phyloP scores from a whole-genome alignment of 2,797 vertebrate genomes.

The Cossypha polioptera region DNA sequence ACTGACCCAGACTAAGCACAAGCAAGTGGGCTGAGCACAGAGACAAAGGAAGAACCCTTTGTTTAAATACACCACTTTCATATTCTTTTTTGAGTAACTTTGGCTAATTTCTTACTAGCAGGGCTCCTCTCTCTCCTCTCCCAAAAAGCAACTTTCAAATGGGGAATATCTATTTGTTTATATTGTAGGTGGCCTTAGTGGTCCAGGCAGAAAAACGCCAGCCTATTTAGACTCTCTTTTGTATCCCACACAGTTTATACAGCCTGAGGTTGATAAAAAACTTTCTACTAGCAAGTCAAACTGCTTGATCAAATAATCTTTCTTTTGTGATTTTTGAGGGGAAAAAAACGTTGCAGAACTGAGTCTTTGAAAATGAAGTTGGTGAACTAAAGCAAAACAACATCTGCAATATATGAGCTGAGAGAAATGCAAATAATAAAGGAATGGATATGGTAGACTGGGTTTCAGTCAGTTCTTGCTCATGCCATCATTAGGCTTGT shows the following conservation, averaged over 20 bases:
- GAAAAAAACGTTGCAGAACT: not conserved
- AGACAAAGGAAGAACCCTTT: not conserved
- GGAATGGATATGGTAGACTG: not conserved
- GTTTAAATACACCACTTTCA: not conserved
- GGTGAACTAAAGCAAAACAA: not conserved
- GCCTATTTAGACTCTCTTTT: not conserved
- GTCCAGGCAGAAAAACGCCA: not conserved
- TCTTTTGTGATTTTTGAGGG: not conserved
- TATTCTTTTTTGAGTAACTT: not conserved
- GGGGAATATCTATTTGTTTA: not conserved
- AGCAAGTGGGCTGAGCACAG: not conserved
- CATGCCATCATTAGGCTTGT: not conserved
- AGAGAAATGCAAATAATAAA: not conserved
- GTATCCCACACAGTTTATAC: not conserved
- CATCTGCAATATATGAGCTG: not conserved
- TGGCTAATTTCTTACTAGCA: not conserved
- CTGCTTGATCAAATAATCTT: not conserved
- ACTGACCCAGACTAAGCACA: not conserved
- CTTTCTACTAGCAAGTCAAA: not conserved
- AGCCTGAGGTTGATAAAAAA: not conserved
- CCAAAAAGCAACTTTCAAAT: not conserved
- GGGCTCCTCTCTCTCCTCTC: not conserved
- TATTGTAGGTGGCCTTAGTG: not conserved
- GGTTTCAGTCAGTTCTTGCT: not conserved
- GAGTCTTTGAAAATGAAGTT: not conserved